These are phyloP conservation scores for Criorhina ranunculi DNA, from an alignment of 2,888 invertebrate species.

Conservation along the genomic window DNA sequence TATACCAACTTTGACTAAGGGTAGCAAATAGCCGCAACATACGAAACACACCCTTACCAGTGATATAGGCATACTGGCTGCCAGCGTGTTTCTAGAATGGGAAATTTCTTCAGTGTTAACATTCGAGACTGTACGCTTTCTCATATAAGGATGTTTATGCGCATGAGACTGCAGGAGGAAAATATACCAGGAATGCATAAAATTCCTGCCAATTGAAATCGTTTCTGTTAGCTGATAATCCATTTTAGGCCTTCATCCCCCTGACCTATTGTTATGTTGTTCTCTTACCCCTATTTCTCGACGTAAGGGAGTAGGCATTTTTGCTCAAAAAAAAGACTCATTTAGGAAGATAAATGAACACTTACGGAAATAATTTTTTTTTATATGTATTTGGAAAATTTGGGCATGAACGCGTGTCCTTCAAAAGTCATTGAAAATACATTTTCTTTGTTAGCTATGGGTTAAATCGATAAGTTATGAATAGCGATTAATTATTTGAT, in stretches of 20 bases:
- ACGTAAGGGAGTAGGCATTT: background rate
- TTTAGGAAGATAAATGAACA: slow-evolving; percentile 8
- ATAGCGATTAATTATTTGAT: background rate
- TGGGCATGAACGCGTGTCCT: slow-evolving; percentile 13
- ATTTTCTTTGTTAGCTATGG: background rate
- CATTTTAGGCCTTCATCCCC: slow-evolving; percentile 16
- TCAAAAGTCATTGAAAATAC: slow-evolving; percentile 27
- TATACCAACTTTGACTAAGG: slow-evolving; percentile 20
- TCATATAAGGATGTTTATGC: slow-evolving; percentile 40
- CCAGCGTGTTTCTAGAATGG: slow-evolving; percentile 16
- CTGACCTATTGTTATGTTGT: slow-evolving; percentile 15
- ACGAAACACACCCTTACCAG: slow-evolving; percentile 52
- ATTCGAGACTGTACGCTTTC: slow-evolving; percentile 65
- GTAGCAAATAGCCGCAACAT: slow-evolving; percentile 36
- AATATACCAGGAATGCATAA: slow-evolving; percentile 9
- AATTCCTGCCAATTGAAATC: slow-evolving; percentile 27
- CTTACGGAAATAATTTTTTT: background rate
- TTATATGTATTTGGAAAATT: background rate
- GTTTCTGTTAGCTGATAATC: slow-evolving; percentile 15
- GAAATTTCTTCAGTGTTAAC: slow-evolving; percentile 34
- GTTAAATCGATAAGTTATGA: background rate
- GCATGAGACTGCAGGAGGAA: slow-evolving; percentile 20
- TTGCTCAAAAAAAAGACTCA: background rate
- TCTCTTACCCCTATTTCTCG: background rate
- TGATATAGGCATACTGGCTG: slow-evolving; percentile 1